These are phyloP conservation scores for Drosophila antonietae DNA, from an alignment of 2,888 invertebrate genomes.

Conservation along the genomic window DNA sequence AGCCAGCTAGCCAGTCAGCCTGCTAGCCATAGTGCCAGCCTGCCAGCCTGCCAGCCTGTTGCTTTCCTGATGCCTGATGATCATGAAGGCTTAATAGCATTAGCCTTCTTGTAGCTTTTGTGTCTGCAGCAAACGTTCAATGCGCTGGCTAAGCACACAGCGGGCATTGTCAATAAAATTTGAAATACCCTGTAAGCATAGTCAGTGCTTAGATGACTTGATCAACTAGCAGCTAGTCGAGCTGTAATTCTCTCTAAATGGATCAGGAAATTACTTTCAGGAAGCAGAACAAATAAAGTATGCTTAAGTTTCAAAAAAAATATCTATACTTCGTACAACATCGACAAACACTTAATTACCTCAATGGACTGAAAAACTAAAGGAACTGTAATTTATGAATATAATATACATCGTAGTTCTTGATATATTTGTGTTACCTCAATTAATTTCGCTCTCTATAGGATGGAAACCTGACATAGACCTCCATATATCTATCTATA, in stretches of 20 bases:
- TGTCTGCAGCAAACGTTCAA: neutral
- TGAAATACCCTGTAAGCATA: conserved; percentile 30
- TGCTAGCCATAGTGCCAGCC: conserved; percentile 14
- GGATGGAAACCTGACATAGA: too few relatives aligned
- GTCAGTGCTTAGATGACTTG: neutral
- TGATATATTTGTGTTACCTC: neutral
- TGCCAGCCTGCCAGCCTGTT: conserved; percentile 42
- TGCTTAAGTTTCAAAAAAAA: too few relatives aligned
- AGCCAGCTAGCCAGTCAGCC: conserved; percentile 41
- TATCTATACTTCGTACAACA: neutral
- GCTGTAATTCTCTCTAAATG: neutral
- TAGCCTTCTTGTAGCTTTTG: conserved; percentile 37
- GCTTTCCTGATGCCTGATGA: conserved; percentile 48
- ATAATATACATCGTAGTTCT: neutral
- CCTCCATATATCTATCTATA: neutral
- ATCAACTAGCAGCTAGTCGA: neutral
- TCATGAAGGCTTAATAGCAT: conserved; percentile 77
- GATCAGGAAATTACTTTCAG: neutral
- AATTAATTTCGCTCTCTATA: neutral
- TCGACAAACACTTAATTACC: neutral
- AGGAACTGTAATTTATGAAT: neutral
- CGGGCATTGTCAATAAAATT: conserved; percentile 38
- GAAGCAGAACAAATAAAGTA: too few relatives aligned
- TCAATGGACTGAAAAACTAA: neutral
- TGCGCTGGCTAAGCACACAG: conserved; percentile 8